Evolutionary conservation across 2,888 invertebrate species (phyloP), one percentile per base, ranked within the genome.

Genomic region (Chloromyia formosa): DNA sequence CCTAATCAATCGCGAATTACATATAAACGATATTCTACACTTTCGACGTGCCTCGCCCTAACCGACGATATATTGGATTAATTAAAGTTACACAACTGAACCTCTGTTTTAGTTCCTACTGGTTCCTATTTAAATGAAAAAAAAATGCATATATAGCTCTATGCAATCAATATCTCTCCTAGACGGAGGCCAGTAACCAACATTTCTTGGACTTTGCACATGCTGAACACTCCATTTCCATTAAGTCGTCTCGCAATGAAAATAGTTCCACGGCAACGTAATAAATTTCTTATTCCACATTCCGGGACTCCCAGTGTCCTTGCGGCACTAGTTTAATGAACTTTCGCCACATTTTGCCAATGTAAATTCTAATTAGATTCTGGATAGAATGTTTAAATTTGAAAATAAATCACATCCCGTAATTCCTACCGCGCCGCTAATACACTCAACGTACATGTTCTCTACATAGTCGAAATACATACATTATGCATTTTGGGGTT

Each of bases 341-440:
- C 45, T 42, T 42, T 14, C 18, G 12, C 18, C 58, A 58, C 42
- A 18, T 45, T 42, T 45, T 40, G 45, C 22, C 66, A 23, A 27
- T 68, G 53, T 68, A 68, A 54, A 68, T 49, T 68, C 68, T 68
- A 53, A 68, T 68, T 68, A 68, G 68, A 68, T 22, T 23, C 68
- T 49, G 14, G 49, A 23, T 68, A 23, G 68, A 18, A 7, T 22
- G 49, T n/a, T 16, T 22, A n/a, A 49, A 53, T 27, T 68, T 20
- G 14, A 22, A 53, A 53, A 68, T 68, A 68, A 68, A 68, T 68
- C 49, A 68, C 20, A 68, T 68, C 23, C 53, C 49, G 10, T 64
- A 35, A 23, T 61, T n/a, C 16, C 42, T 16, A 18, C 56, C 1
- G 10, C 20, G 4, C 3, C 18, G 1, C 16, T 56, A 56, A 56